Evolutionary conservation across 2,888 invertebrate species (phyloP).

Genomic region (Caenorhabditis virilis): DNA sequence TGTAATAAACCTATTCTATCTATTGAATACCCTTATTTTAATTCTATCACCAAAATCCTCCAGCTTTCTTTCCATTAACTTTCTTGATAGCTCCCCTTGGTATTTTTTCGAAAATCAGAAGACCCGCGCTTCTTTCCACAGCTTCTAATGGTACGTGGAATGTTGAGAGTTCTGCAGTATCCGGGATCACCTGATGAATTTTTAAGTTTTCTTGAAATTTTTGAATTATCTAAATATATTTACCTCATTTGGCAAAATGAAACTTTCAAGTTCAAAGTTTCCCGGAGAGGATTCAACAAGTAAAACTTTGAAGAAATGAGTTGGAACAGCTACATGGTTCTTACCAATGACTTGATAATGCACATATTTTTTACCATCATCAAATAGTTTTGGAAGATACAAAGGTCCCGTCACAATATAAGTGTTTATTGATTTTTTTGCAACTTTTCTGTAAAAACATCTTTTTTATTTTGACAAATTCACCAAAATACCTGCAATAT

Average conservation of each 20-base stretch:
- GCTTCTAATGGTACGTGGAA: constrained; percentile 85
- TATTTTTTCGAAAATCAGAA: constrained; percentile 87
- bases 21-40: no score
- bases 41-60: constrained; percentile 1
- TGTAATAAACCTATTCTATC: background rate
- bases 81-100: constrained; percentile 78
- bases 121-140: constrained; percentile 87
- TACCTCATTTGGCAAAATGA: constrained; percentile 87
- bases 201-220: background rate
- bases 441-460: constrained; percentile 70
- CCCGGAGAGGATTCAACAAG: constrained; percentile 70
- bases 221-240: constrained; percentile 70
- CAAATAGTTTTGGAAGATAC: constrained; percentile 81
- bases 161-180: constrained; percentile 77
- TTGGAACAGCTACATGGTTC: constrained; percentile 93
- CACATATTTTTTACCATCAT: constrained; percentile 87
- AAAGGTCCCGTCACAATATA: constrained; percentile 91
- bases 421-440: constrained; percentile 78
- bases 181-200: constrained; percentile 68
- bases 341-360: constrained; percentile 77
- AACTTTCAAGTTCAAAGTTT: constrained; percentile 85
- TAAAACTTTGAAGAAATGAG: constrained; percentile 91
- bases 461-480: background rate
- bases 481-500: constrained; percentile 76
- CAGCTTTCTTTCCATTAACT: constrained; percentile 76